These are phyloP conservation scores for Athalia rosae DNA, from an alignment of 2,888 invertebrate genomes.

Conservation along the genomic window DNA sequence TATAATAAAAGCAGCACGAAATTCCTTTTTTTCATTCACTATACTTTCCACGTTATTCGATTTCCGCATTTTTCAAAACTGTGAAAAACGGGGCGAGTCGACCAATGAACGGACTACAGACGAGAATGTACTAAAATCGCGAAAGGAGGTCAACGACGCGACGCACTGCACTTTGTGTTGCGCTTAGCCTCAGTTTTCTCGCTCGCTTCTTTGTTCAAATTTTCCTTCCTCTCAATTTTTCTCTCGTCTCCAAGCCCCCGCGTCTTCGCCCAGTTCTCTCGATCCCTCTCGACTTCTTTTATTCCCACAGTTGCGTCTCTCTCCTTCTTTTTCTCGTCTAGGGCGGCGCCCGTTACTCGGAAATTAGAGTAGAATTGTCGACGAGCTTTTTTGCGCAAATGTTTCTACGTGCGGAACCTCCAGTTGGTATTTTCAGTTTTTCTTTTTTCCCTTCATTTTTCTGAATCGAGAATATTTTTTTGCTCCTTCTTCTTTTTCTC, in stretches of 20 bases:
- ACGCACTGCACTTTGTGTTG: conserved; percentile 26
- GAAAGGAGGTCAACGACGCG: conserved; percentile 36
- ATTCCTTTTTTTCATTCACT: no score
- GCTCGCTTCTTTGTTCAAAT: conserved; percentile 35
- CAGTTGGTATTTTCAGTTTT: no score
- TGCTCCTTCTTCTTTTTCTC: no score
- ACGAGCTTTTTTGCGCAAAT: neutral
- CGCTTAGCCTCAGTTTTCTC: conserved; percentile 36
- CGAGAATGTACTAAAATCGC: conserved; percentile 25
- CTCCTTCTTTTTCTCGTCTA: conserved; percentile 5
- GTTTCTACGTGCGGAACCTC: neutral
- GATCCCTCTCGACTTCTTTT: neutral
- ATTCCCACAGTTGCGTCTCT: neutral
- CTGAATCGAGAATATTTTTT: no score
- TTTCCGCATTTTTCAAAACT: no score
- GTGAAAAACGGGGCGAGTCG: no score
- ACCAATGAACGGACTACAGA: neutral
- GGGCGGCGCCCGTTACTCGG: conserved; percentile 1
- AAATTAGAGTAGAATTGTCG: conserved; percentile 22
- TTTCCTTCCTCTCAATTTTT: neutral
- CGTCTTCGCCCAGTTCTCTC: neutral
- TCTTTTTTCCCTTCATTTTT: no score
- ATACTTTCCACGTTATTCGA: no score
- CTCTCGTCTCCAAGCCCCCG: neutral
- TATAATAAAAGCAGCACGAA: no score